Conservation (phyloP, 2,888 invertebrate genomes). For the Embidobia sp. region DNA sequence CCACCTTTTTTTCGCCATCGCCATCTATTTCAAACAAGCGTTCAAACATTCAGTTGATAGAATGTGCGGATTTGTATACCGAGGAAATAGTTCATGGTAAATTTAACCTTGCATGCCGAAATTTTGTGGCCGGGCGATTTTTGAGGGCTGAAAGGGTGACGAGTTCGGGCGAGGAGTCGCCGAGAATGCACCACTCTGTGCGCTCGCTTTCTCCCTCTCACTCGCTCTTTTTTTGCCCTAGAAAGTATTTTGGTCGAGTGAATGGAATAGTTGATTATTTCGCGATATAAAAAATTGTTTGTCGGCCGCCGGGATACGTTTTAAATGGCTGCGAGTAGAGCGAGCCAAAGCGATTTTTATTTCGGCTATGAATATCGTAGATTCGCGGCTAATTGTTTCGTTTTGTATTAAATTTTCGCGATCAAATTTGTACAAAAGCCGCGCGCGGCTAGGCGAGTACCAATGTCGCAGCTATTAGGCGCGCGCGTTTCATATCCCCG, state of each 20-base stretch:
- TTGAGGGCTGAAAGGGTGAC: conserved; percentile 38
- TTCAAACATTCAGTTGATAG: conserved; percentile 52
- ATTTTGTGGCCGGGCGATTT: conserved; percentile 48
- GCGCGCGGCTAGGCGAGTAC: not conserved
- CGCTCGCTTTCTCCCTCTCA: not conserved
- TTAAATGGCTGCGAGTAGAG: conserved; percentile 3
- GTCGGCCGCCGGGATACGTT: conserved; percentile 2
- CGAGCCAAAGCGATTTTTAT: conserved; percentile 5
- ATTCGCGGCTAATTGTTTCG: conserved; percentile 26
- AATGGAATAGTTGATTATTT: conserved; percentile 48
- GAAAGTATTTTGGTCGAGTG: conserved; percentile 25
- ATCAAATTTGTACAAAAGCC: conserved; percentile 7
- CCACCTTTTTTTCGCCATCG: conserved; percentile 51
- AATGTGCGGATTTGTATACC: conserved; percentile 48
- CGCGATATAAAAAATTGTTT: conserved; percentile 34
- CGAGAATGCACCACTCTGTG: too few species aligned
- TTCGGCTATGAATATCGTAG: conserved; percentile 1
- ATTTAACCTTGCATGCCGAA: conserved; percentile 49
- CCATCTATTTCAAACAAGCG: conserved; percentile 51
- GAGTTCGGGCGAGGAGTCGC: conserved; percentile 5
- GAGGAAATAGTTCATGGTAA: conserved; percentile 54
- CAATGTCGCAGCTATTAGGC: too few species aligned
- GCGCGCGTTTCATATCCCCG: conserved; percentile 1
- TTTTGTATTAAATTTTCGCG: conserved; percentile 6
- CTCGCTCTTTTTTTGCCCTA: conserved; percentile 12